phyloP scores from a whole-genome alignment of 2,113 vertebrate species.

The Nesogale talazaci region DNA sequence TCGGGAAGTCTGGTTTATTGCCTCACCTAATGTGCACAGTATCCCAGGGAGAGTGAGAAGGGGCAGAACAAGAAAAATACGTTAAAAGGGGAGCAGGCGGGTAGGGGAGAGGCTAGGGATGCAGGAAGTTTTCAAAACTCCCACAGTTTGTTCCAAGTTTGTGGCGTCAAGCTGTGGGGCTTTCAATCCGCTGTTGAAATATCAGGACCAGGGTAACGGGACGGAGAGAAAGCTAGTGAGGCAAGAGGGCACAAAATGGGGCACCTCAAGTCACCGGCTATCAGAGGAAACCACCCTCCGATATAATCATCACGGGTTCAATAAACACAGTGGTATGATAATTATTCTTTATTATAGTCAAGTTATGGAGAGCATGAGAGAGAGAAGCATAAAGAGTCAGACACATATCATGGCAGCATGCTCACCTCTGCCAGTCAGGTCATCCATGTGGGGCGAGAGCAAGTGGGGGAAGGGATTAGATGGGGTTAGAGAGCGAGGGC shows the following conservation, averaged over 20 bases:
- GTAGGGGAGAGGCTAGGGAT: background rate
- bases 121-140: background rate
- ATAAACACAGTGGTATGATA: too few relatives aligned
- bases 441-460: too few relatives aligned
- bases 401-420: too few relatives aligned
- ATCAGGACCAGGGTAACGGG: background rate
- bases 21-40: conserved; percentile 54
- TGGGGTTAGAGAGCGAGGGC: too few relatives aligned
- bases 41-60: background rate
- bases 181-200: background rate
- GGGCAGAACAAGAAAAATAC: background rate
- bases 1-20: conserved; percentile 67
- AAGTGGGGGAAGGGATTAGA: too few relatives aligned
- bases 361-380: too few relatives aligned
- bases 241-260: background rate
- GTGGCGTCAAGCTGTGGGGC: background rate
- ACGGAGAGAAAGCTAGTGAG: background rate
- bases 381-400: too few relatives aligned
- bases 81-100: background rate
- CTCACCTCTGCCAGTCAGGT: too few relatives aligned
- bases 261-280: too few relatives aligned
- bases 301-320: too few relatives aligned
- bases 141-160: background rate
- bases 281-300: too few relatives aligned
- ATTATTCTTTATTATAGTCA: too few relatives aligned